Evolutionary conservation across 2,113 vertebrate genomes (phyloP), one percentile per base, ranked within the genome.

Genomic region (Seriola dumerili): DNA sequence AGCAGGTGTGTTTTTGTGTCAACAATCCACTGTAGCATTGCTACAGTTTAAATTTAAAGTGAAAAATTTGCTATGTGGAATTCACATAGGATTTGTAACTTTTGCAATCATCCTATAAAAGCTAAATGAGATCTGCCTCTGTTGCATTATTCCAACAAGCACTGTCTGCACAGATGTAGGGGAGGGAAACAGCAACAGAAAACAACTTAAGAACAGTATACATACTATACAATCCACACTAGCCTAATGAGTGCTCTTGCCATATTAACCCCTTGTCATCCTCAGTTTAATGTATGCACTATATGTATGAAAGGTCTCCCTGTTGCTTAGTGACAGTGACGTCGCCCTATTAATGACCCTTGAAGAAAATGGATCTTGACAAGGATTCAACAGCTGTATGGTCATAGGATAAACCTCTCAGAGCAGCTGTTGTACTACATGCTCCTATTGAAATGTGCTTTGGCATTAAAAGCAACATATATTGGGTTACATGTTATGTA

Each of bases 281-380:
- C 63, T 79, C 61, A 44, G 48, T 69, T 74, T 81, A 85, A 75
- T 79, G 44, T 85, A 78, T 80, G 67, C 73, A 59, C 19, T 80
- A 25, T 71, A 85, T 76, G 80, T 82, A 76, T 87, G 57, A 88
- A 87, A 88, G 82, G 81, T 80, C 66, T 78, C 55, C 6, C 76
- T 2, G 90, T 95, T 94, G 94, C 94, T 76, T 94, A 89, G 94
- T 88, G 88, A 95, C 92, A 40, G 66, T 75, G 52, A 84, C 1
- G 44, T 86, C 14, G 19, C 64, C 44, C 38, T 32, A 25, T 64
- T 77, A 81, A 82, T 89, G 83, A 87, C 61, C 80, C 81, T 85
- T 78, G 66, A 88, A 85, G 65, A 74, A 85, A 90, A 85, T 74
- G 69, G 74, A 85, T 84, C 70, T 84, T 76, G 65, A 42, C 68